Evolutionary conservation across 23 tunicate species (phyloP).

Genomic region (Pegea sp.): DNA sequence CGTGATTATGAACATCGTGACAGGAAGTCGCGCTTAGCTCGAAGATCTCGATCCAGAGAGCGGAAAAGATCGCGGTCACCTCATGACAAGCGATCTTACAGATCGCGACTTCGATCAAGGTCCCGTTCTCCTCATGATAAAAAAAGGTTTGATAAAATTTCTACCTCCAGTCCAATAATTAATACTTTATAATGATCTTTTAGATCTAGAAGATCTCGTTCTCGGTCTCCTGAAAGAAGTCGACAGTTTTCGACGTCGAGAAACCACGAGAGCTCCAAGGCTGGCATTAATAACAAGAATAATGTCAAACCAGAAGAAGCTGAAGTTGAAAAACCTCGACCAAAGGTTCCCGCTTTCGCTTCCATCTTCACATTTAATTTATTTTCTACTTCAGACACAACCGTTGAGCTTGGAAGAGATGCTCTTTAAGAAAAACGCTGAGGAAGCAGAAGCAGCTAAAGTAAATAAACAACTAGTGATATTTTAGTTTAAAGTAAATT

Average conservation of each 20-base stretch:
- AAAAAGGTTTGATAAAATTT: neutral
- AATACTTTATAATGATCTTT: too few species aligned
- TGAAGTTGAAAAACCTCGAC: neutral
- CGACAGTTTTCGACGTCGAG: neutral
- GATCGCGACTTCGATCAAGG: neutral
- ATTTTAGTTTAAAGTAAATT: neutral
- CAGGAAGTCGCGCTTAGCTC: too few species aligned
- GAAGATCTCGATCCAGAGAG: conserved; percentile 2
- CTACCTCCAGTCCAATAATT: too few species aligned
- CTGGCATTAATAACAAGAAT: neutral
- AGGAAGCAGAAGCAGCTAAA: conserved; percentile 78
- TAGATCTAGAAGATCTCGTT: neutral
- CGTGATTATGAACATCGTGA: too few species aligned
- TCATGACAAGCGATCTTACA: neutral
- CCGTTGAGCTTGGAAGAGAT: conserved; percentile 92
- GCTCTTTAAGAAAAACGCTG: conserved; percentile 72
- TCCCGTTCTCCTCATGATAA: neutral
- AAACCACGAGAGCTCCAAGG: conserved; percentile 1
- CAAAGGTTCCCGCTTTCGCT: neutral
- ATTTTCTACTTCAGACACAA: conserved; percentile 14
- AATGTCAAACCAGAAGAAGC: neutral
- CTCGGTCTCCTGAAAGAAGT: neutral
- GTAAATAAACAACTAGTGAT: conserved; percentile 3
- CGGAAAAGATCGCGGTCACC: neutral
- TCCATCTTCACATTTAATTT: neutral